Base-by-base conservation (phyloP, 2,888 invertebrate genomes). In the Hyposoter didymator region DNA sequence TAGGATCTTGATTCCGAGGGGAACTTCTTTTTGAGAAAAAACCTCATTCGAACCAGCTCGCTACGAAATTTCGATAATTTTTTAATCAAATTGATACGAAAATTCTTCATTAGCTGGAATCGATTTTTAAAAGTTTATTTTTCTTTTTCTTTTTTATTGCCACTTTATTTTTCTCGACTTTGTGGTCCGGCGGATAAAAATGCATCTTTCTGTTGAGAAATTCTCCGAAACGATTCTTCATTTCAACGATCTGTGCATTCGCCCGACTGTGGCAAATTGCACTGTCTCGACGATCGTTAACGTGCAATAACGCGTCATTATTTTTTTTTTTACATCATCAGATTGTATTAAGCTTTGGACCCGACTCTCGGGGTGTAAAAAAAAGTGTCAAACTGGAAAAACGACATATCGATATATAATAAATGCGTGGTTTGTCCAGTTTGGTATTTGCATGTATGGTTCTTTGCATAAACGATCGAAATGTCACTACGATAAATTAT, bases 241-340 rank as follows among this genome's bases (percentile, higher is more conserved):
- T 67, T 67, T 67, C 39, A 43, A 43, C 12, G 43, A 67, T 43
- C 10, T 22, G 0, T 22, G 64, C 35, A 55, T 55, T 55, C 22
- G 12, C 22, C 19, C 12, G 55, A 14, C 19, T 39, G 67, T 45
- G 12, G 39, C 39, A 67, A 67, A 43, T 39, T 39, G 19, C 35
- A 35, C n/a, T 66, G 35, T 66, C 64, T 66, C n/a, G 35, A 66
- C n/a, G 8, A 66, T 66, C n/a, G n/a, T 66, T n/a, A 35, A 66
- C 5, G 64, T 35, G 7, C 39, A 39, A 66, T 66, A 35, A 35
- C 55, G 59, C 12, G 59, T 55, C 55, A 55, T 55, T 22, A 52
- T 35, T 39, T 39, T 39, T 7, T 39, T 39, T 10, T 39, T 39
- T 7, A 39, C 39, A 10, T 39, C 39, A 39, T n/a, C 49, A 52